Evolutionary conservation across 2,797 vertebrate genomes (phyloP), one percentile per base, ranked within the genome.

Genomic region (Pangasius krempfi): DNA sequence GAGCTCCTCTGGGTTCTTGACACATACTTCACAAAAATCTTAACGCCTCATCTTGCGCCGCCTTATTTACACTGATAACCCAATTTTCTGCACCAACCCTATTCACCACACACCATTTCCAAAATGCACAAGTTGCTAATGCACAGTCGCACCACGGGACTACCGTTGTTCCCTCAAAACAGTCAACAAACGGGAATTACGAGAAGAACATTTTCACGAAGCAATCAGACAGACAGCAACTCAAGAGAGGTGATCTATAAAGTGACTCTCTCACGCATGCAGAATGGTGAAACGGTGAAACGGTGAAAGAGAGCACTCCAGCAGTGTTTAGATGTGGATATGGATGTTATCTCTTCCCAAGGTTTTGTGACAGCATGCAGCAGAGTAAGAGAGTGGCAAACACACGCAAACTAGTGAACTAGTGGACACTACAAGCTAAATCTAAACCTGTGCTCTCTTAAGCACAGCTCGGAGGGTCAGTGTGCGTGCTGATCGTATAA

Each of bases 401-500:
- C 66, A 88, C 86, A 82, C 66, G 12, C 44, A 70, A 62, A 82
- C 44, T 75, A 86, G 78, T 73, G 40, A 73, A 30, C 85, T 86
- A 86, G 27, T 73, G 4, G 22, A 83, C 44, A 84, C 88, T 78
- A 89, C 37, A 30, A 33, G 64, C 47, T 81, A 75, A 89, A 56
- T 66, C 78, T 86, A 84, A 80, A 44, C 47, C 62, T 16, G 58
- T 68, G 58, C 33, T 68, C 73, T 62, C 37, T 60, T 16, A 27
- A 40, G 76, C 52, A 12, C 84, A 82, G 84, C 68, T 87, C 68
- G 30, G 88, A 87, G 50, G 68, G 85, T 33, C 68, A 4, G 70
- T 86, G 85, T 89, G 88, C 75, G 85, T 76, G 78, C 85, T 83
- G 88, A 89, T 84, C 30, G 2, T 5, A 3, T 52, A 75, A 60